Evolutionary conservation across 92 coral and sea anemone species (phyloP).

Genomic region (Blastomussa wellsi): DNA sequence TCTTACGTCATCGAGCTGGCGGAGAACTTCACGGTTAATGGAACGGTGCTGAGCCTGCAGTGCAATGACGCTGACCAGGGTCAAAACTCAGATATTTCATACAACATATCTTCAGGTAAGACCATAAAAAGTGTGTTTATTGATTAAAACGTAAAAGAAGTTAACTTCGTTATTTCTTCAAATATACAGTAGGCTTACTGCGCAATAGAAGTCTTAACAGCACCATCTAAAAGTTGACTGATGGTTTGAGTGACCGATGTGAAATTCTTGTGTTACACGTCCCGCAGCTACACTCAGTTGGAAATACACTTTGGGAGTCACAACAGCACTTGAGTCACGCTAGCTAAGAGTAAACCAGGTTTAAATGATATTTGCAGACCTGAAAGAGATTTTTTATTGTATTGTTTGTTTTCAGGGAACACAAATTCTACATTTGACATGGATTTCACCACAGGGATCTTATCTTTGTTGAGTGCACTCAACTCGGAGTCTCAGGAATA

Average conservation of each 20-base stretch:
- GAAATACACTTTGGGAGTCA: neutral
- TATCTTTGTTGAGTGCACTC: constrained; percentile 39
- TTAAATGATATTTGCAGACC: too few species aligned
- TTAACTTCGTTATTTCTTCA: too few species aligned
- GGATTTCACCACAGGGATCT: constrained; percentile 44
- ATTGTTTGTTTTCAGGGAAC: constrained; percentile 44
- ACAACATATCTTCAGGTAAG: constrained; percentile 59
- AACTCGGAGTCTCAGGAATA: constrained; percentile 52
- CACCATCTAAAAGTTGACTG: too few species aligned
- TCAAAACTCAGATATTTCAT: constrained; percentile 34
- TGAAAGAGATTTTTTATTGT: neutral
- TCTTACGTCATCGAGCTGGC: constrained; percentile 53
- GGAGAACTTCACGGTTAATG: constrained; percentile 55
- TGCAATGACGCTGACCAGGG: constrained; percentile 59
- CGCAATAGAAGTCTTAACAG: too few species aligned
- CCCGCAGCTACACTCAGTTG: too few species aligned
- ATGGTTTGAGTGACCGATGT: neutral
- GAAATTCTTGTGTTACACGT: neutral
- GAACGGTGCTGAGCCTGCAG: constrained; percentile 47
- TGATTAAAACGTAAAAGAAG: too few species aligned
- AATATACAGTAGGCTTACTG: too few species aligned
- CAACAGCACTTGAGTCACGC: neutral
- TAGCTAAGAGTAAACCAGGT: neutral
- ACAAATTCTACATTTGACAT: constrained; percentile 54
- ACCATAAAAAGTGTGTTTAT: too few species aligned